These are phyloP conservation scores for Ammospiza caudacuta DNA, from an alignment of 2,113 vertebrate species.

Conservation along the genomic window DNA sequence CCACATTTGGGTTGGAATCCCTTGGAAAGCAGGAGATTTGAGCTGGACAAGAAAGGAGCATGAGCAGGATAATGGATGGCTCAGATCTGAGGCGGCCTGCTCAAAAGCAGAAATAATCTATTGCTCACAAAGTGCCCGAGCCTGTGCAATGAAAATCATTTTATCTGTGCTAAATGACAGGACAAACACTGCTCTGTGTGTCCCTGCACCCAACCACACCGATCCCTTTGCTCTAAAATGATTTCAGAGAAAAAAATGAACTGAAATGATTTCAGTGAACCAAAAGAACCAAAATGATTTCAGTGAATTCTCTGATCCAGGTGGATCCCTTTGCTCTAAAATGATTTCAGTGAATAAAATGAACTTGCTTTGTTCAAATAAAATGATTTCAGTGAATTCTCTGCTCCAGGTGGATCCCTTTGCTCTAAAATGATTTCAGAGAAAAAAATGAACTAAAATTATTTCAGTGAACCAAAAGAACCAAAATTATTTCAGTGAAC, in stretches of 20 bases:
- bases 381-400: too few species aligned
- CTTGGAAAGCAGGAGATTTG: slow-evolving; percentile 62
- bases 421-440: neutral
- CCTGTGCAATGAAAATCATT: neutral
- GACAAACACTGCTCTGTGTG: slow-evolving; percentile 45
- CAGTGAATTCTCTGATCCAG: too few species aligned
- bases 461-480: too few species aligned
- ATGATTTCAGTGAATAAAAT: too few species aligned
- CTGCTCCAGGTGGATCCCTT: too few species aligned
- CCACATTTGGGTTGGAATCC: slow-evolving; percentile 31
- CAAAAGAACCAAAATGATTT: neutral
- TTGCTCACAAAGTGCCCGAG: neutral
- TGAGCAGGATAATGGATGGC: slow-evolving; percentile 68
- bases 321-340: too few species aligned
- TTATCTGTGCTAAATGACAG: neutral
- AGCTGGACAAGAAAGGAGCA: slow-evolving; percentile 55
- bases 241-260: too few species aligned
- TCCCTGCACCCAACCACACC: neutral
- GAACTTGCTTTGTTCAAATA: too few species aligned
- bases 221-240: neutral
- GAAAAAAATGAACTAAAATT: too few species aligned
- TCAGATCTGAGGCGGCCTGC: slow-evolving; percentile 71
- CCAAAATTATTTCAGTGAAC: too few species aligned
- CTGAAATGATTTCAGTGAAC: neutral
- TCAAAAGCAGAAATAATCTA: too few species aligned